These are phyloP conservation scores for Laticauda laticaudata DNA, from an alignment of 2,113 vertebrate species.

Conservation along the genomic window DNA sequence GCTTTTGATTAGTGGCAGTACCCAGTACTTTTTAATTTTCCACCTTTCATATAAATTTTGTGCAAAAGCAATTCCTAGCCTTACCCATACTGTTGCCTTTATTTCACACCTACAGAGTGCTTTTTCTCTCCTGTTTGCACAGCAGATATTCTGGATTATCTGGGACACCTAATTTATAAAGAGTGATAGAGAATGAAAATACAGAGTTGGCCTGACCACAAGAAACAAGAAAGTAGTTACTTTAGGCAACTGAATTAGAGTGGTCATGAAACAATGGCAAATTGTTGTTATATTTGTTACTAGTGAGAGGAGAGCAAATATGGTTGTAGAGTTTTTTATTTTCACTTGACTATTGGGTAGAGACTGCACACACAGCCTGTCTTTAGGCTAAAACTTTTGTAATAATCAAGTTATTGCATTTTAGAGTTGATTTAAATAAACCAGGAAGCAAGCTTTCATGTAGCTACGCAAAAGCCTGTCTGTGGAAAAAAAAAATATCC, in stretches of 20 bases:
- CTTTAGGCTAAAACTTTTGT: background rate
- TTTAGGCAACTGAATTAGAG: background rate
- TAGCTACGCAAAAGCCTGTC: background rate
- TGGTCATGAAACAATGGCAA: background rate
- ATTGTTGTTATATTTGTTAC: background rate
- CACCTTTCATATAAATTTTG: background rate
- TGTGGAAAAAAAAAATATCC: background rate
- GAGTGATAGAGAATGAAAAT: background rate
- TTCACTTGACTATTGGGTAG: background rate
- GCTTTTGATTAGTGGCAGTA: background rate
- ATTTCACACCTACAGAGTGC: background rate
- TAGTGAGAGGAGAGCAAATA: background rate
- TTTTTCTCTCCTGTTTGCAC: background rate
- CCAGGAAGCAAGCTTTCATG: background rate
- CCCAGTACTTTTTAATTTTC: background rate
- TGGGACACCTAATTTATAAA: background rate
- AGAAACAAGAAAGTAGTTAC: background rate
- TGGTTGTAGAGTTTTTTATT: background rate
- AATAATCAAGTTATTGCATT: background rate
- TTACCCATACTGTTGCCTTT: background rate
- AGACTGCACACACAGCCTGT: background rate
- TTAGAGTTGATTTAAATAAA: background rate
- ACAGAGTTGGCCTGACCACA: background rate
- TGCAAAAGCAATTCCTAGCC: background rate
- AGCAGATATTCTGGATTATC: background rate